Evolutionary conservation across 2,888 invertebrate species (phyloP), one percentile per base, ranked within the genome.

Genomic region (Morpho helenor): DNA sequence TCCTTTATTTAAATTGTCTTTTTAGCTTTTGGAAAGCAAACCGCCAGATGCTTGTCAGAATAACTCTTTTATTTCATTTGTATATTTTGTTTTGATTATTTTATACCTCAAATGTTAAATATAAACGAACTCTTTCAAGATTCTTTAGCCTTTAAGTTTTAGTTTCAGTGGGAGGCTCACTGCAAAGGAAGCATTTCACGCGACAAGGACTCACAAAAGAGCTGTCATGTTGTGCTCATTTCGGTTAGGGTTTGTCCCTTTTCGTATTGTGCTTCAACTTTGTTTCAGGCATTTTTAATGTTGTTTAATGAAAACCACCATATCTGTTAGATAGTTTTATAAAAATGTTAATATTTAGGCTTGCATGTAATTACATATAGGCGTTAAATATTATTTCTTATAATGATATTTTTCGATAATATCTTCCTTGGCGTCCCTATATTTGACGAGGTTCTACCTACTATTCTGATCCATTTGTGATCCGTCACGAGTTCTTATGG

Each of bases 121-220:
- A 46, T 22, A 46, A 10, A 22, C 46, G 23, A 2, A 46, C 46
- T 23, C 23, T 23, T 41, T 42, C 8, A 44, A 31, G 31, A 31
- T 40, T 10, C 49, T 56, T 44, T 44, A 44, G 41, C 52, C 48
- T 52, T 53, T 60, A 52, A 49, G 47, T 47, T 56, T 52, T 56
- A 48, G 60, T 44, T 52, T 40, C 51, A 49, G 44, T 49, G 56
- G 51, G 42, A 51, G 49, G 48, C 41, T 43, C 22, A 8, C 53
- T 57, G 51, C 40, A 52, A 52, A 61, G 47, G 58, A 59, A 51
- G 49, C 56, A 56, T 61, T 61, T 63, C 59, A 61, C 59, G 59
- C 59, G 61, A 59, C 63, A 53, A 59, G 61, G 61, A 55, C 54
- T 55, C 52, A 63, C 58, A 63, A 63, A 63, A 63, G 61, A 54